Evolutionary conservation across 2,888 invertebrate genomes (phyloP).

Genomic region (Xanthorhoe spadicearia): DNA sequence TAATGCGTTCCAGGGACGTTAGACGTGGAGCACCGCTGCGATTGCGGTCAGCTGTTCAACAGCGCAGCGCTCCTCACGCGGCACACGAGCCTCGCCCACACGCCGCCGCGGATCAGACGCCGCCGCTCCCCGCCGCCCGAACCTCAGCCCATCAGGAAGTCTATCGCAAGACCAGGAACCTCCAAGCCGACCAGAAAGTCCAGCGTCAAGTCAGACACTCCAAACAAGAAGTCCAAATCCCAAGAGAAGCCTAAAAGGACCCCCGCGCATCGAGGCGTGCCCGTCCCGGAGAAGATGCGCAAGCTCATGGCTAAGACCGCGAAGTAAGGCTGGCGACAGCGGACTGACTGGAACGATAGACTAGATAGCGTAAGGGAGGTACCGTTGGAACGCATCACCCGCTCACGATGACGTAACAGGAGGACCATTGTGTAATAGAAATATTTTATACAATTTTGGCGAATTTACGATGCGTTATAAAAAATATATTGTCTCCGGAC

Average conservation of each 20-base stretch:
- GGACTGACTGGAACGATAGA: constrained; percentile 48
- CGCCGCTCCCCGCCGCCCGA: constrained; percentile 62
- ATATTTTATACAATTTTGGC: constrained; percentile 77
- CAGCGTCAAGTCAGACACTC: constrained; percentile 30
- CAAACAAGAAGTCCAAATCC: constrained; percentile 45
- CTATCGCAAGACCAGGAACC: constrained; percentile 48
- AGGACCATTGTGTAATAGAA: constrained; percentile 78
- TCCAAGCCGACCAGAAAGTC: constrained; percentile 33
- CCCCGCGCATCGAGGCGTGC: constrained; percentile 67
- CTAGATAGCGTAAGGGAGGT: constrained; percentile 55
- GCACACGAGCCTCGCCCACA: constrained; percentile 79
- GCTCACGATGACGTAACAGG: constrained; percentile 73
- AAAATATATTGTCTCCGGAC: constrained; percentile 32
- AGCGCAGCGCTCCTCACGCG: constrained; percentile 74
- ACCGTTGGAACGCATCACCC: constrained; percentile 64
- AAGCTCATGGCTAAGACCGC: constrained; percentile 63
- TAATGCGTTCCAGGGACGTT: constrained; percentile 54
- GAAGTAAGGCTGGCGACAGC: constrained; percentile 49
- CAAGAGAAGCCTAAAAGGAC: constrained; percentile 47
- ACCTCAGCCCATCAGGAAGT: constrained; percentile 48
- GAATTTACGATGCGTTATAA: constrained; percentile 50
- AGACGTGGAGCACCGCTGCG: constrained; percentile 78
- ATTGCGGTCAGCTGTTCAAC: constrained; percentile 78
- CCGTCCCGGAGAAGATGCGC: constrained; percentile 72
- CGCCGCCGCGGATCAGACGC: constrained; percentile 78